Percentiles rank a stretch among this genome's conserved stretches.
Conservation (phyloP, 2,113 vertebrate species). For the Hemibagrus wyckioides region DNA sequence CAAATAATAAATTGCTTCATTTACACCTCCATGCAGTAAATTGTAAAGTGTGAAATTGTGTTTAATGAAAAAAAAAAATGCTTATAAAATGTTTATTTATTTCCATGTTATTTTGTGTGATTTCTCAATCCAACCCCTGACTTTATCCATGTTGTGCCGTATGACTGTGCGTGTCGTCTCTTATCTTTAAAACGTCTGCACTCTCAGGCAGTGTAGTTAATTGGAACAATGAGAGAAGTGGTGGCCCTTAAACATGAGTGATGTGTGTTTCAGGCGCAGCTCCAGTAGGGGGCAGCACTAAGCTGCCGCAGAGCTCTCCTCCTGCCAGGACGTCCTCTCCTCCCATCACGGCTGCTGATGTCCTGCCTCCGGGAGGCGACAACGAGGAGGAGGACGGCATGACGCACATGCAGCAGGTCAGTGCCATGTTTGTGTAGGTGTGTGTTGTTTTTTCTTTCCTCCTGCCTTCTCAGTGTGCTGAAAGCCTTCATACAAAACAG, state of each 20-base stretch:
- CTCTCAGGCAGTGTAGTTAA: neutral
- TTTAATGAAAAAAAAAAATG: neutral
- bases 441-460: neutral
- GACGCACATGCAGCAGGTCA: constrained; percentile 42
- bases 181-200: neutral
- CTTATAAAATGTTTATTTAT: too few relatives aligned
- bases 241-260: neutral
- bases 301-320: constrained; percentile 57
- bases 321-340: neutral
- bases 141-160: neutral
- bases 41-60: neutral
- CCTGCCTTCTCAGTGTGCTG: too few relatives aligned
- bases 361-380: constrained; percentile 6
- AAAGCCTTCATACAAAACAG: too few relatives aligned
- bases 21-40: neutral
- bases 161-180: too few relatives aligned
- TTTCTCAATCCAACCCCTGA: neutral
- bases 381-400: constrained; percentile 33
- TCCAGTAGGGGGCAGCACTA: constrained; percentile 48
- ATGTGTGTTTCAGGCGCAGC: constrained; percentile 45
- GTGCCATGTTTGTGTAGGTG: neutral
- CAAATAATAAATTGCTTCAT: neutral
- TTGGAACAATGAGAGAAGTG: neutral
- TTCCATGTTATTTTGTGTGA: too few relatives aligned
- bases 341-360: neutral